Evolutionary conservation across 2,888 invertebrate species (phyloP), one percentile per base, ranked within the genome.

Genomic region (Tethea ocularis): DNA sequence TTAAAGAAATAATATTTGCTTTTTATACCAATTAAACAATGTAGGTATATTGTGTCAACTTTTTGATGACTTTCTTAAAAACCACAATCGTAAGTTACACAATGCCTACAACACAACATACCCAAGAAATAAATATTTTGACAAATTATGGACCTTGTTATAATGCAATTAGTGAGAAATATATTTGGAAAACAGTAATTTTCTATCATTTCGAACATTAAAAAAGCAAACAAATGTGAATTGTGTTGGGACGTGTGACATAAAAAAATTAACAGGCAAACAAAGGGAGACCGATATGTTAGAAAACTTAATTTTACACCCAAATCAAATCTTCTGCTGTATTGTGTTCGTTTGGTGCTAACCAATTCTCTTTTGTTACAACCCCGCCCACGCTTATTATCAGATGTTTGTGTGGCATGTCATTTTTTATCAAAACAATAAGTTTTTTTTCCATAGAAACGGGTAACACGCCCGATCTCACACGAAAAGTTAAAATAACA

Each of bases 361-460:
- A 92, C 92, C 89, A 91, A 87, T 84, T 83, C 83, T 87, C 89
- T 80, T 87, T 92, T 93, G 89, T 91, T 89, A 68, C 60, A 59
- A 80, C 86, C 74, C 89, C 91, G 87, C 93, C 93, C 80, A 91
- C 92, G 81, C 78, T 81, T 84, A 93, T 93, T 93, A 91, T 93
- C 93, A 88, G 90, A 92, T 91, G 81, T 83, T 85, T 87, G 82
- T 79, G 74, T 87, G 88, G 87, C 89, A 83, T 87, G 88, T 91
- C 87, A 91, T 93, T 93, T 93, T 93, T 93, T 93, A 92, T 88
- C 89, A 92, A 93, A 93, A 93, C 91, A 93, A 93, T 91, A 88
- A 87, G 78, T 58, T 83, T 91, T 88, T 87, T 86, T 81, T 54
- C n/a, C 54, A 75, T 72, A 67, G 57, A 71, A 69, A 71, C 75